Evolutionary conservation across 2,888 invertebrate genomes (phyloP).

Genomic region (Tortrix viridana): DNA sequence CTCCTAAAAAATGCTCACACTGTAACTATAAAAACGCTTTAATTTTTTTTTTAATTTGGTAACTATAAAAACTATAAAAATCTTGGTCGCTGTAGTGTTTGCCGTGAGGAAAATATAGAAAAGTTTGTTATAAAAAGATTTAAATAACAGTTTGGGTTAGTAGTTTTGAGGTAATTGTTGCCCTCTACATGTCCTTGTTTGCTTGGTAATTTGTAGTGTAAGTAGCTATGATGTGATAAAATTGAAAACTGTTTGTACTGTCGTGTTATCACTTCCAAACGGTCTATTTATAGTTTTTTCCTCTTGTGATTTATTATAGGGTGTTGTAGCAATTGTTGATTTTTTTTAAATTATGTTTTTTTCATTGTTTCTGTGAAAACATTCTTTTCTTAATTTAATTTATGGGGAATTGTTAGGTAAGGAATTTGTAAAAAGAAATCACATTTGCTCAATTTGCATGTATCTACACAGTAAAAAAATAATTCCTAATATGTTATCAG

Average conservation of each 20-base stretch:
- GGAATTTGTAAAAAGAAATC: no score
- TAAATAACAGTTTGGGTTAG: not conserved
- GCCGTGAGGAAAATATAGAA: no score
- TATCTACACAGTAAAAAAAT: no score
- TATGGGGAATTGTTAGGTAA: no score
- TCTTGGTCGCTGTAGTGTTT: no score
- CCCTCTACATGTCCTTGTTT: slow-evolving; percentile 53
- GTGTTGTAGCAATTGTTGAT: not conserved
- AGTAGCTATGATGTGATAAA: slow-evolving; percentile 38
- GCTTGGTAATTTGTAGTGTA: slow-evolving; percentile 38
- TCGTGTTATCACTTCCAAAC: slow-evolving; percentile 52
- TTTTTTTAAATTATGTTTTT: not conserved
- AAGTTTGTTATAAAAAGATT: not conserved
- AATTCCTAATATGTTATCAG: no score
- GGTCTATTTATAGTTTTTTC: slow-evolving; percentile 58
- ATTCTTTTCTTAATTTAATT: not conserved
- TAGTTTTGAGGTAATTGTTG: slow-evolving; percentile 1
- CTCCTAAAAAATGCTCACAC: not conserved
- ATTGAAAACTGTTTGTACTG: slow-evolving; percentile 50
- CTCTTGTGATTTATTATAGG: slow-evolving; percentile 12
- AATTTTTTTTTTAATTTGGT: no score
- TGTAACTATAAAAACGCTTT: not conserved
- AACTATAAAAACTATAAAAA: no score
- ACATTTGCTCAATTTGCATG: no score
- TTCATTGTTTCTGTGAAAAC: not conserved